Evolutionary conservation across 2,797 vertebrate species (phyloP), one percentile per base, ranked within the genome.

Genomic region (Argya squamiceps): DNA sequence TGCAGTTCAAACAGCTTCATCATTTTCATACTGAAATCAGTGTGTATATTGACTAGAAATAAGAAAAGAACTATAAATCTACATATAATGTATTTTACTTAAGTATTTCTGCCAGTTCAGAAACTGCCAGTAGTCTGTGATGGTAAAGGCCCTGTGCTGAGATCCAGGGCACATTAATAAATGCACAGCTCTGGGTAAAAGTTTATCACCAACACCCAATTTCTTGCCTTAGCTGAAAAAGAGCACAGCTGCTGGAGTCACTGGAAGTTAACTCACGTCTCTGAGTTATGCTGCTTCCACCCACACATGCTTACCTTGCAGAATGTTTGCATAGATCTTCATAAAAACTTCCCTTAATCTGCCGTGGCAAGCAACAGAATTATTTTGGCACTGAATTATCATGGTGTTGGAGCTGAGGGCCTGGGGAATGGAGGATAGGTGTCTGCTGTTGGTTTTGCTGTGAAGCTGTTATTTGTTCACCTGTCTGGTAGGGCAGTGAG

Each of bases 251-350:
- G 75, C 60, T 64, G 69, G 32, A 89, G 49, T 63, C 0, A 1
- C 41, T 70, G 26, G 39, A 23, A 67, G 79, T 24, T 91, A 89
- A 9, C 0, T 6, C 63, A 36, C 29, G 0, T 53, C 80, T 58
- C 88, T 92, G 85, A 77, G 29, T 80, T 78, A 36, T 15, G 50
- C 71, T 90, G 73, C 73, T 90, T 77, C 83, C 70, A 37, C 95
- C 95, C 85, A 92, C 59, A 5, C 76, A 52, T 36, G 92, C 92
- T 97, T 95, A 86, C 94, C 76, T 95, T 95, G 95, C 82, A 92
- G 58, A 93, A 92, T 78, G 91, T 91, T 95, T 95, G 93, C 88
- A 65, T 34, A 92, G 92, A 71, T 80, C 69, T 95, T 90, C 73
- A 59, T 90, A 84, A 94, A 84, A 96, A 88, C 73, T 93, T 90